Evolutionary conservation across 2,113 vertebrate species (phyloP), one percentile per base, ranked within the genome.

Genomic region (Elgaria multicarinata): DNA sequence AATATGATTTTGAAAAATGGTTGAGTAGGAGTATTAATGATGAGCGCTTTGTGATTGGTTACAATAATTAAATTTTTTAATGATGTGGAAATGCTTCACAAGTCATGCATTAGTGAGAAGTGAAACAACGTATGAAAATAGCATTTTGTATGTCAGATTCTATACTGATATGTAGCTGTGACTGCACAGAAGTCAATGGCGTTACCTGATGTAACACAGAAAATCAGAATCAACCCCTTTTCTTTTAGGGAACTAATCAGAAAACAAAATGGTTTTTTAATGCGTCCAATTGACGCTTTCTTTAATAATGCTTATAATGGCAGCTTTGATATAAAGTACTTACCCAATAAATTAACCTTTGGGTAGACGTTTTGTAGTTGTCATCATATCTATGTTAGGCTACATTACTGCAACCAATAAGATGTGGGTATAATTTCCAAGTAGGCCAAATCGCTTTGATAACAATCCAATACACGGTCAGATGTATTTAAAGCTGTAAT

Each of bases 331-430:
- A 74, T 93, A 78, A 81, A 72, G 80, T 77, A 90, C 91, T 93
- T 96, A 95, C 93, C 92, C 94, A 95, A 96, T 95, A 97, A 96
- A 95, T 97, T 97, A 96, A 96, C 96, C 94, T 97, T 97, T 96
- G 93, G 91, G 88, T 92, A 92, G 62, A 91, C 83, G 93, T 93
- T 90, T 91, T 81, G 81, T 85, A 93, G 97, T 95, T 97, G 95
- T 94, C 90, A 53, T 97, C 96, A 95, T 94, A 96, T 94, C 92
- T 91, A 90, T 94, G 87, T 93, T 89, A 93, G 89, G 93, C 93
- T 94, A 94, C 92, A 93, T 58, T 62, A 13, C 90, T 93, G 77
- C 28, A 96, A 78, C 80, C 92, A 89, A 90, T 93, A 93, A 90
- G 93, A 95, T 78, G 55, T 62, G 84, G 95, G 86, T 95, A 91